Evolutionary conservation across 2,797 vertebrate genomes (phyloP), one percentile per base, ranked within the genome.

Genomic region (Scyliorhinus canicula): DNA sequence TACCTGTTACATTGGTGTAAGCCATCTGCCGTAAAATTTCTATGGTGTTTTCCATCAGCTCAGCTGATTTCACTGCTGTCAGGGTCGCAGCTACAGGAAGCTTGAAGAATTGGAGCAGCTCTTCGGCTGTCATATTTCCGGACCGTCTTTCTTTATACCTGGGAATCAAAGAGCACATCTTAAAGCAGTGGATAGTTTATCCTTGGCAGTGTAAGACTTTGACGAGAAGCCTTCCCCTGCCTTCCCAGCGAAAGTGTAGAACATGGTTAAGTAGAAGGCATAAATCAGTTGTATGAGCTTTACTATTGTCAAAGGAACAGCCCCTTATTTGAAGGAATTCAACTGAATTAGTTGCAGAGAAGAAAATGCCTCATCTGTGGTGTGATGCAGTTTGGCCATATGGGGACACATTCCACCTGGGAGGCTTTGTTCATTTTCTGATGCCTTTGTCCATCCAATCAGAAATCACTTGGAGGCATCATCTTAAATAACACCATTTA

Each of bases 21-120:
- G 98, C 98, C 97, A 98, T 97, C 96, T 98, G 97, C 95, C 97
- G 96, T 96, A 98, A 98, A 96, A 98, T 96, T 95, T 98, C 98
- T 96, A 98, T 97, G 0, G 98, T 97, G 96, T 97, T 98, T 95
- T 98, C 97, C 96, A 98, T 96, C 60, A 98, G 96, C 95, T 98
- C 98, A 0, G 98, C 97, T 7, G 98, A 97, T 40, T 95, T 95
- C 95, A 98, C 96, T 63, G 97, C 97, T 52, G 95, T 95, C 95
- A 96, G 97, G 96, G 97, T 98, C 69, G 95, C 95, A 74, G 96
- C 95, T 88, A 97, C 97, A 4, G 96, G 97, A 95, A 97, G 97
- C 95, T 98, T 98, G 95, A 98, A 98, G 96, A 97, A 97, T 95
- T 97, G 97, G 96, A 98, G 95, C 90, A 98, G 97, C 96, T 98